Percentiles rank a stretch among this genome's conserved stretches.
Conservation (phyloP, 2,797 vertebrate genomes). For the Lagorchestes hirsutus region DNA sequence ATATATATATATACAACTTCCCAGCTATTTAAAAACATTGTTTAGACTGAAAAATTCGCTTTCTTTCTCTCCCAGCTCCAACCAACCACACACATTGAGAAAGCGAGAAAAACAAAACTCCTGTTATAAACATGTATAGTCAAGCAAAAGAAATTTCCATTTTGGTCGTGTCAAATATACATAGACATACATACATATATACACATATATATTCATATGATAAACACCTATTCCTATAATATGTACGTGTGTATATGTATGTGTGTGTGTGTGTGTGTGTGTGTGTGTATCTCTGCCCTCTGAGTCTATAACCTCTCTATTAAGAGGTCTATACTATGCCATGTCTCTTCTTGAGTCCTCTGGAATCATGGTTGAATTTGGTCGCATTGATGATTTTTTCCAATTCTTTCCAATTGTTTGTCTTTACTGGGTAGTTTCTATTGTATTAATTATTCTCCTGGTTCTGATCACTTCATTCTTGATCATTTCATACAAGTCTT, state of each 20-base stretch:
- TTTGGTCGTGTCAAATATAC: neutral
- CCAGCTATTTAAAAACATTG: neutral
- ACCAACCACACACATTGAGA: neutral
- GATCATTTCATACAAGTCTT: neutral
- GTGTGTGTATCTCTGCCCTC: neutral
- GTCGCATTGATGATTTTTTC: neutral
- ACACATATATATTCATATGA: too few relatives aligned
- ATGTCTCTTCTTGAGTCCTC: neutral
- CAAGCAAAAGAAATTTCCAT: neutral
- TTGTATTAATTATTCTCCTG: neutral
- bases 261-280: neutral
- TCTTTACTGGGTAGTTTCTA: neutral
- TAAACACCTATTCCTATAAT: neutral
- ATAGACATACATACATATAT: neutral
- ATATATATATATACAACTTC: neutral
- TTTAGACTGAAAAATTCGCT: neutral
- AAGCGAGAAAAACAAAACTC: neutral
- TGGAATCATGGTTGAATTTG: neutral
- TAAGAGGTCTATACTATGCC: neutral
- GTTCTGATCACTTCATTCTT: neutral
- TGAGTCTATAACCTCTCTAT: neutral
- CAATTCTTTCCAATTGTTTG: neutral
- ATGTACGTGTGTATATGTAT: neutral
- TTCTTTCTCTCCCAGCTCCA: neutral
- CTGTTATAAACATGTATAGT: neutral